phyloP scores from a whole-genome alignment of 2,797 vertebrate genomes.

The Notoglanidium macrostoma region DNA sequence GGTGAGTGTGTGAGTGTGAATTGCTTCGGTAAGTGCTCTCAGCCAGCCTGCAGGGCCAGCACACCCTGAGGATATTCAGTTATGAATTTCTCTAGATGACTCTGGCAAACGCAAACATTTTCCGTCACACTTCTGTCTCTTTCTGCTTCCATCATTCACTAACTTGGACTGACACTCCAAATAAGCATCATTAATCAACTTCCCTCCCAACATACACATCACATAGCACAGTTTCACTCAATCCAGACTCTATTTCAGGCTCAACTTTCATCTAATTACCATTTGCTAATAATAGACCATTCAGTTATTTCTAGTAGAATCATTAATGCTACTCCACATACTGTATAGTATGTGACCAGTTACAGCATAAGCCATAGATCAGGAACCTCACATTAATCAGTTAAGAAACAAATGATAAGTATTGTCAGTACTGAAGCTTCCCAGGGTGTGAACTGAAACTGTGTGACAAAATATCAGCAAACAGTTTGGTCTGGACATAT shows the following conservation, averaged over 20 bases:
- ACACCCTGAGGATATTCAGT: constrained; percentile 53
- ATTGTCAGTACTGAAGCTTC: neutral
- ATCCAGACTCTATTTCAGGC: neutral
- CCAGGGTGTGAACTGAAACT: neutral
- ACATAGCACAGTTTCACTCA: neutral
- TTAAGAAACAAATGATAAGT: neutral
- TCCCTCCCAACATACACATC: neutral
- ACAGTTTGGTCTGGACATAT: neutral
- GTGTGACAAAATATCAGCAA: neutral
- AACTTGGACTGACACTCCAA: neutral
- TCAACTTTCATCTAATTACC: neutral
- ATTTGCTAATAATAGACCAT: neutral
- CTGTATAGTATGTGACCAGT: neutral
- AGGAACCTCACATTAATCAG: neutral
- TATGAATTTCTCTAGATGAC: constrained; percentile 56
- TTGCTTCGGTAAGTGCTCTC: constrained; percentile 45
- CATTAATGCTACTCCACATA: neutral
- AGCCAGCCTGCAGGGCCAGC: constrained; percentile 53
- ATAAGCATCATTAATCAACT: neutral
- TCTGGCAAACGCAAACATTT: constrained; percentile 10
- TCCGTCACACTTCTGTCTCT: neutral
- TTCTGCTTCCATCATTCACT: neutral
- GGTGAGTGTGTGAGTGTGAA: constrained; percentile 37
- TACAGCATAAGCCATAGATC: neutral
- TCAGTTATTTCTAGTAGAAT: neutral